Conservation (phyloP, 2,113 vertebrate genomes). For the Melierax canorus region DNA sequence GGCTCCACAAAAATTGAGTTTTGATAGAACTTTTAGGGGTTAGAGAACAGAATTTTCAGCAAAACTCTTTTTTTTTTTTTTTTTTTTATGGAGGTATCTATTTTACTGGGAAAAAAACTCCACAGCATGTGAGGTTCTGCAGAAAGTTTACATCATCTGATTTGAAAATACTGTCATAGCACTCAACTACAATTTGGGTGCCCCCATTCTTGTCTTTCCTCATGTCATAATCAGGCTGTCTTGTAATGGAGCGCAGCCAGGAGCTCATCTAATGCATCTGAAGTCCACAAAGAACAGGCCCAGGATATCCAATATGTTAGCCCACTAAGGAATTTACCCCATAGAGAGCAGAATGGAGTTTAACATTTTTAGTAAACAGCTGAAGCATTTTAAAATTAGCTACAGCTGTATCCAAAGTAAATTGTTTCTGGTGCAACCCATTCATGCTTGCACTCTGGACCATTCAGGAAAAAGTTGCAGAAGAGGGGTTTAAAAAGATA, state of each 20-base stretch:
- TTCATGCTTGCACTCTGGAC: neutral
- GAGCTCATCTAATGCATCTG: neutral
- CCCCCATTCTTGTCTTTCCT: neutral
- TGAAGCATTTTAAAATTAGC: neutral
- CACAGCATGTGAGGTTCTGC: neutral
- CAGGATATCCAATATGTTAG: accelerated
- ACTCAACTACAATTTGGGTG: neutral
- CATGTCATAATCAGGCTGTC: neutral
- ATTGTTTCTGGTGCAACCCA: neutral
- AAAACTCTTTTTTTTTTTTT: neutral
- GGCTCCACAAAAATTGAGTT: neutral
- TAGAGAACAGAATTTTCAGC: neutral
- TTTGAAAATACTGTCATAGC: neutral
- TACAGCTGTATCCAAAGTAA: neutral
- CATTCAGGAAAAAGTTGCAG: neutral
- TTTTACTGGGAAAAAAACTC: neutral
- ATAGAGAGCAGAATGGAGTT: neutral
- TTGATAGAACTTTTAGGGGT: neutral
- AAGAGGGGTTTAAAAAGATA: neutral
- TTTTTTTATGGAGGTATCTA: neutral
- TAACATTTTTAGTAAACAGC: neutral
- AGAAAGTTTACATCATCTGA: neutral
- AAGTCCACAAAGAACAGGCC: neutral
- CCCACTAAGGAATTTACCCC: neutral
- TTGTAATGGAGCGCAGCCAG: neutral